A percentile compares a stretch with the other conserved stretches of the same genome.
Conservation (phyloP, 1,140 invertebrate genomes). For the Trichonephila clavipes region DNA sequence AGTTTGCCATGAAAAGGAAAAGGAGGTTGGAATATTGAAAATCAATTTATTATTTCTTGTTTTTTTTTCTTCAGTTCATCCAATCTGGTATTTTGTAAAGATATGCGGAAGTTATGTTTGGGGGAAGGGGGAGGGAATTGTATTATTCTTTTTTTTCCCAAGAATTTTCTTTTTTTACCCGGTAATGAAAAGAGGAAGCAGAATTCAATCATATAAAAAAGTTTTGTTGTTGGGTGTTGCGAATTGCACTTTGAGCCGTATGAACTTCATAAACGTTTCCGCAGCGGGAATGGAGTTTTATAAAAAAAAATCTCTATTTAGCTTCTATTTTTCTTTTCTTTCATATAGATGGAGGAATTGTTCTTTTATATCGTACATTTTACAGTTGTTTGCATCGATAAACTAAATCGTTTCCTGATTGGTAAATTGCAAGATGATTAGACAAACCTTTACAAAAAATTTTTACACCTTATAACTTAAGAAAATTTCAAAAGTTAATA, state of each 20-base stretch:
- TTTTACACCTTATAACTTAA: no score
- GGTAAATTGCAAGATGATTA: no score
- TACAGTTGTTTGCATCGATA: no score
- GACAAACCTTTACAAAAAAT: no score
- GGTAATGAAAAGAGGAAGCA: constrained; percentile 14
- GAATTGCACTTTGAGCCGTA: neutral
- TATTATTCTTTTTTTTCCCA: neutral
- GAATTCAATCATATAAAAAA: constrained; percentile 44
- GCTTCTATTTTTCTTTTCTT: neutral
- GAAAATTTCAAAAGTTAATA: no score
- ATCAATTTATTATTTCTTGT: constrained; percentile 64
- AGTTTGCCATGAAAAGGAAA: constrained; percentile 33
- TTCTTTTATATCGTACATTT: no score
- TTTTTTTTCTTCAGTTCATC: neutral
- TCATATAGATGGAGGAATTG: no score
- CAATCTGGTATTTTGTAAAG: constrained; percentile 50
- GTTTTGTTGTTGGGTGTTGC: neutral
- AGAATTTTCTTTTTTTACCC: neutral
- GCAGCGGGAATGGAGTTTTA: neutral
- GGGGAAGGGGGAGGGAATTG: neutral
- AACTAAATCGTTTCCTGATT: no score
- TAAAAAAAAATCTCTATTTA: neutral
- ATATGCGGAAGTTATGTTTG: constrained; percentile 63
- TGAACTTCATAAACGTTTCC: constrained; percentile 2
- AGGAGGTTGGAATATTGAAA: constrained; percentile 67